Base-by-base conservation (phyloP, 2,888 invertebrate genomes). In the Drosophila nigricruria region DNA sequence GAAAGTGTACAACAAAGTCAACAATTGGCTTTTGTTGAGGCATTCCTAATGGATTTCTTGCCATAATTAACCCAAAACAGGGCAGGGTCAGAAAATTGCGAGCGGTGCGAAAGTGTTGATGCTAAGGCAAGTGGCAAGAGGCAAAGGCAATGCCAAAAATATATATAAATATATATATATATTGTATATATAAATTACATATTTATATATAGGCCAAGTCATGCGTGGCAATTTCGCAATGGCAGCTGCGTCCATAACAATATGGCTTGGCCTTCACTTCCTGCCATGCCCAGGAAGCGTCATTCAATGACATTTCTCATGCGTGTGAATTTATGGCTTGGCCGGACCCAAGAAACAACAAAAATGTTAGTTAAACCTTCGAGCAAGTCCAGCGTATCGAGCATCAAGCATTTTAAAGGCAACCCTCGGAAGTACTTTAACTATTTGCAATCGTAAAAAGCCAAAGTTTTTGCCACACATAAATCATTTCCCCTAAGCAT, bases 401-500 rank as follows among this genome's bases (percentile, higher is more conserved):
- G 36, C 52, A 10, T 27, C 57, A 54, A 60, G 42, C 53, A 62
- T 61, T 77, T 77, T 71, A 70, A 77, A 63, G 65, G 62, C 53
- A 57, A 38, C 43, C 71, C 54, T 50, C 50, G 79, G 66, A 70
- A 66, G 69, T 82, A 74, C 72, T 85, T 85, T 80, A 80, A 86
- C 82, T 80, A 85, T 83, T 82, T 81, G 69, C 78, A 68, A 81
- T 68, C 82, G 73, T 61, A 74, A 56, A 77, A 74, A 77, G 80
- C 70, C 70, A 82, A 80, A 82, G 64, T 79, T 77, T 82, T 68
- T 62, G 47, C 70, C 73, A 50, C 82, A 81, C 79, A 88, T 89
- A 86, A 86, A 86, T 86, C 86, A 89, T 89, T 74, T 87, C 81
- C 82, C 86, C 70, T 47, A 58, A 82, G 89, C 82, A 81, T 88